These are phyloP conservation scores for Limenitis camilla DNA, from an alignment of 2,888 invertebrate species.

Conservation along the genomic window DNA sequence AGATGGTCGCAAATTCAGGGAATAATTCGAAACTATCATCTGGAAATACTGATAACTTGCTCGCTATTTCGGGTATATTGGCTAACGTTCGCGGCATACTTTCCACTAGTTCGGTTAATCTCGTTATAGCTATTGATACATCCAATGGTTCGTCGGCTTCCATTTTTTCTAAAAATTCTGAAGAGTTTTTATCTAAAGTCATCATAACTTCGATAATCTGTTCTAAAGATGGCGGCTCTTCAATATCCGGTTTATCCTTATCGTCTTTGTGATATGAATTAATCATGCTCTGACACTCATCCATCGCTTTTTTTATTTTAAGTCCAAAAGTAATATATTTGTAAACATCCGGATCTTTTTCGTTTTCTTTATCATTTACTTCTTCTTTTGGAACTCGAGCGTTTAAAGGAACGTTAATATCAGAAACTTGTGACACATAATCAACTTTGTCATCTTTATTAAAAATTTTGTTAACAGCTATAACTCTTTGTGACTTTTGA, in stretches of 20 bases:
- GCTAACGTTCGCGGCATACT: conserved; percentile 66
- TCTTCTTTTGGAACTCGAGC: conserved; percentile 37
- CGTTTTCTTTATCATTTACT: conserved; percentile 18
- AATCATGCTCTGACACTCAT: conserved; percentile 65
- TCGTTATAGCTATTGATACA: conserved; percentile 43
- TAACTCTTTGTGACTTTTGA: conserved; percentile 49
- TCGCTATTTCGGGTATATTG: conserved; percentile 63
- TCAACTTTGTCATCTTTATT: conserved; percentile 36
- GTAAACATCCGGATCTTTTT: conserved; percentile 50
- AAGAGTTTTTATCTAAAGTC: conserved; percentile 56
- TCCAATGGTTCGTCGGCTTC: conserved; percentile 48
- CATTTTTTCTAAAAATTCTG: conserved; percentile 52
- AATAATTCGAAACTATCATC: conserved; percentile 51
- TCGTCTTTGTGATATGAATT: conserved; percentile 52
- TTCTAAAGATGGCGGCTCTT: conserved; percentile 48
- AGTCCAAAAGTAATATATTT: conserved; percentile 61
- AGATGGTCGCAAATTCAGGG: conserved; percentile 61
- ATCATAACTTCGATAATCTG: conserved; percentile 65
- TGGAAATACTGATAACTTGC: conserved; percentile 53
- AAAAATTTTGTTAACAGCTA: conserved; percentile 51
- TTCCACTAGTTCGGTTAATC: conserved; percentile 54
- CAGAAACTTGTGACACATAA: conserved; percentile 36
- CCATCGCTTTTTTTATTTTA: conserved; percentile 67
- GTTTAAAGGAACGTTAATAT: conserved; percentile 44
- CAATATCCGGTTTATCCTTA: conserved; percentile 32